Evolutionary conservation across 2,888 invertebrate species (phyloP), one percentile per base, ranked within the genome.

Genomic region (Tenthredo amoena): DNA sequence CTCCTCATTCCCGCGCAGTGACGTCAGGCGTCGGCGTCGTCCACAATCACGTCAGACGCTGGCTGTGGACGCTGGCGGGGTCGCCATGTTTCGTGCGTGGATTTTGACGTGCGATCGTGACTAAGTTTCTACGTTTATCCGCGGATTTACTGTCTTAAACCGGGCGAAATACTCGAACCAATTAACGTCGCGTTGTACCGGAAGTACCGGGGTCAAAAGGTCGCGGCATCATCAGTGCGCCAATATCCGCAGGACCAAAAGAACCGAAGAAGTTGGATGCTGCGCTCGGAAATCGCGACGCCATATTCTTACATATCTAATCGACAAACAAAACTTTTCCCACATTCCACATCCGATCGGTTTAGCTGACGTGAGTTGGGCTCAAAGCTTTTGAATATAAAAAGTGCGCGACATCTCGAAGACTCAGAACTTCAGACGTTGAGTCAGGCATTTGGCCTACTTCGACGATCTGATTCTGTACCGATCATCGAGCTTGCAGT

Each of bases 11-110:
- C 85, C 87, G 86, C 83, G 83, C 65, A 85, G 85, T 77, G 85
- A 86, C 87, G 88, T 87, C 85, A 87, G 87, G 87, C 84, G 87
- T 87, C 86, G 87, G 88, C 88, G 84, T 88, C 87, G 87, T 87
- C 86, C 84, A 86, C 87, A 87, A 88, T 89, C 90, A 85, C 87
- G 89, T 87, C 88, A 85, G 87, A 85, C 86, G 85, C 86, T 88
- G 85, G 86, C 86, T 74, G 74, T 74, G 43, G 86, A 85, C 86
- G 85, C 86, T 88, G 85, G 87, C 86, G 87, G 88, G 88, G 81
- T 88, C 89, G 88, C 90, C 89, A 87, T 88, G 87, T 88, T 91
- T 89, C 84, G 87, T 86, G 85, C 90, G 88, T 85, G 87, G 85
- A 91, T 87, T 87, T 87, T 76, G 85, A 89, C 85, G 87, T 37